These are phyloP conservation scores for Synanthedon myopaeformis DNA, from an alignment of 2,888 invertebrate genomes.

Conservation along the genomic window DNA sequence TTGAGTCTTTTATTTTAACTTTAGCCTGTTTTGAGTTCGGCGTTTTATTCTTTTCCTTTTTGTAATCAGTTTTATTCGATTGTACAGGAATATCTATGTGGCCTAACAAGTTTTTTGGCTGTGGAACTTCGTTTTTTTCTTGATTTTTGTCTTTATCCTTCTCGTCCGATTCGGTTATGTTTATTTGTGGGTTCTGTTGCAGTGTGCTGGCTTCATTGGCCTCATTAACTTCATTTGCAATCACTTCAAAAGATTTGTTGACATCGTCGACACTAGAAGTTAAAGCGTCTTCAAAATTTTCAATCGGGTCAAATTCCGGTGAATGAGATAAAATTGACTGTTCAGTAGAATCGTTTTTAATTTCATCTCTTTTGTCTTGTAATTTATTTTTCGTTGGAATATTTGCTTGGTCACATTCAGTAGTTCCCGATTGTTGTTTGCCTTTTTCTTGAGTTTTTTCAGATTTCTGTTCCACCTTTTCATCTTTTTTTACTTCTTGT, in stretches of 20 bases:
- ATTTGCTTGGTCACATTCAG: constrained; percentile 4
- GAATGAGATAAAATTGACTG: neutral
- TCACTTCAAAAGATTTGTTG: constrained; percentile 54
- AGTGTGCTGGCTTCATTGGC: constrained; percentile 5
- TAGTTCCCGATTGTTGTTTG: constrained; percentile 29
- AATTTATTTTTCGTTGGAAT: neutral
- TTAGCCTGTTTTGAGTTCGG: constrained; percentile 48
- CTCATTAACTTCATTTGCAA: constrained; percentile 33
- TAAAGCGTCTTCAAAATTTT: constrained; percentile 57
- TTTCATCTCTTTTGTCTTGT: neutral
- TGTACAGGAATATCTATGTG: constrained; percentile 63
- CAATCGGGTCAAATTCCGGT: constrained; percentile 43
- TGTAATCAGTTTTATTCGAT: constrained; percentile 65
- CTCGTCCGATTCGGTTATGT: constrained; percentile 38
- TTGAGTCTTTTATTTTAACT: constrained; percentile 54
- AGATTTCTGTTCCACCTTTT: constrained; percentile 22
- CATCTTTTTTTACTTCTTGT: constrained; percentile 25
- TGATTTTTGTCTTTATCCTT: constrained; percentile 24
- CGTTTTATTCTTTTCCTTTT: constrained; percentile 62
- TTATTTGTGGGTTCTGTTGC: constrained; percentile 40
- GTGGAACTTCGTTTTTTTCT: constrained; percentile 36
- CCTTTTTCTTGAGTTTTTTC: constrained; percentile 28
- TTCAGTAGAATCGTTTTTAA: constrained; percentile 7
- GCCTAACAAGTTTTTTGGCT: constrained; percentile 70
- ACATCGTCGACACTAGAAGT: constrained; percentile 54